Conservation (phyloP, 2,888 invertebrate species). For the Keiferia lycopersicella region DNA sequence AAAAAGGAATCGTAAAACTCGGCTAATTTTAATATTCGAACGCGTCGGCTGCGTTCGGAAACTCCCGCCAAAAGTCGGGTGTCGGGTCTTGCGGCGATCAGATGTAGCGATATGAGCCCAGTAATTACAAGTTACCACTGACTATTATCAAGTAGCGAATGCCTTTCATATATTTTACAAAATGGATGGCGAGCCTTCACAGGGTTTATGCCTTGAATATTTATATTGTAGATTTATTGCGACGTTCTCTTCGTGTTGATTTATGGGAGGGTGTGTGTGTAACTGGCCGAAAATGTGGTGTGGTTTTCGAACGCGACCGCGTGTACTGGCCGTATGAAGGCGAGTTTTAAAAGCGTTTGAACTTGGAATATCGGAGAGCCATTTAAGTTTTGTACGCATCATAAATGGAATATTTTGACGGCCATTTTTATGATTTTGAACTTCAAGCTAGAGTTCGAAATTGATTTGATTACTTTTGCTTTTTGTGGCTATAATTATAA, state of each 20-base stretch:
- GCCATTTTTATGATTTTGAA: slow-evolving; percentile 8
- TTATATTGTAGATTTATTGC: slow-evolving; percentile 78
- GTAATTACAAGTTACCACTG: slow-evolving; percentile 75
- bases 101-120: slow-evolving; percentile 63
- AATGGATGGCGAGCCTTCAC: slow-evolving; percentile 69
- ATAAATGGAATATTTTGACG: background rate
- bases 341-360: slow-evolving; percentile 20
- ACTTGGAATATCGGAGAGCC: slow-evolving; percentile 25
- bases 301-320: slow-evolving; percentile 34
- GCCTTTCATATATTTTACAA: slow-evolving; percentile 78
- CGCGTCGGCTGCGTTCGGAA: slow-evolving; percentile 32
- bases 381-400: slow-evolving; percentile 16
- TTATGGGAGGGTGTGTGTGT: slow-evolving; percentile 50
- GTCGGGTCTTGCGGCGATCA: slow-evolving; percentile 59
- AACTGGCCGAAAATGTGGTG: slow-evolving; percentile 34
- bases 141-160: slow-evolving; percentile 79
- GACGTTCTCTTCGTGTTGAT: slow-evolving; percentile 57
- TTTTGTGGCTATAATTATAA: background rate
- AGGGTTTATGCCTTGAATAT: slow-evolving; percentile 65
- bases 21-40: slow-evolving; percentile 26
- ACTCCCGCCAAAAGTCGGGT: slow-evolving; percentile 62
- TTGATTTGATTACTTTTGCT: slow-evolving; percentile 1
- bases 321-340: slow-evolving; percentile 14
- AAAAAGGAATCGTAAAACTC: slow-evolving; percentile 30
- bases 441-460: slow-evolving; percentile 1